Evolutionary conservation across 1,140 invertebrate species (phyloP), one percentile per base, ranked within the genome.

Genomic region (Drosophila paulistorum): DNA sequence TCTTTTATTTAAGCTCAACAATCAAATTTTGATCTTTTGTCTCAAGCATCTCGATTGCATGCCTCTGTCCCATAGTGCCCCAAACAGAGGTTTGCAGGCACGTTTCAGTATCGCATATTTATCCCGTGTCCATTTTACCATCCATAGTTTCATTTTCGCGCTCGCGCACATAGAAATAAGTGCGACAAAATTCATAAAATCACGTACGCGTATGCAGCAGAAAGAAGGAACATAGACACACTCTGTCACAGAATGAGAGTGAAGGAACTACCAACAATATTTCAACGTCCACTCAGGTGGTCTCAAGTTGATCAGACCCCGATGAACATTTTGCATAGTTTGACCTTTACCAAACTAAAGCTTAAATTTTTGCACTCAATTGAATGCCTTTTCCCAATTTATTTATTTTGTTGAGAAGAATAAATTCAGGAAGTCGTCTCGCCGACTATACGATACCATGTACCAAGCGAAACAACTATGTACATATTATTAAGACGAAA

Each of bases 101-200:
- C 60, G 60, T 62, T 42, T n/a, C 39, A 61, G 3, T 48, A 10
- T 48, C 7, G 59, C 41, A 30, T 1, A 42, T 5, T 1, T 39
- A 42, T n/a, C 39, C 17, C 45, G 45, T 10, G 17, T 51, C 45
- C 45, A 20, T 51, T 7, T 51, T 20, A 9, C 17, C 11, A 51
- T 51, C 20, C 26, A 37, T n/a, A 41, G 17, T 62, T 23, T 23
- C 17, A n/a, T 26, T 62, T 62, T 62, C 60, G 37, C 39, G 58
- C 35, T 39, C 37, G 10, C 11, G 54, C 35, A 58, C 35, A 63
- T 39, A 60, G 17, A 81, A 85, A 86, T 86, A 87, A 86, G 71
- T 81, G 79, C 65, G 45, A 64, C 65, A 86, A 87, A 77, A 71
- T 67, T 69, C 45, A 42, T 73, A 86, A 87, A 87, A 87, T 87